Evolutionary conservation across 1,140 invertebrate genomes (phyloP).

Genomic region (Formica selysi): DNA sequence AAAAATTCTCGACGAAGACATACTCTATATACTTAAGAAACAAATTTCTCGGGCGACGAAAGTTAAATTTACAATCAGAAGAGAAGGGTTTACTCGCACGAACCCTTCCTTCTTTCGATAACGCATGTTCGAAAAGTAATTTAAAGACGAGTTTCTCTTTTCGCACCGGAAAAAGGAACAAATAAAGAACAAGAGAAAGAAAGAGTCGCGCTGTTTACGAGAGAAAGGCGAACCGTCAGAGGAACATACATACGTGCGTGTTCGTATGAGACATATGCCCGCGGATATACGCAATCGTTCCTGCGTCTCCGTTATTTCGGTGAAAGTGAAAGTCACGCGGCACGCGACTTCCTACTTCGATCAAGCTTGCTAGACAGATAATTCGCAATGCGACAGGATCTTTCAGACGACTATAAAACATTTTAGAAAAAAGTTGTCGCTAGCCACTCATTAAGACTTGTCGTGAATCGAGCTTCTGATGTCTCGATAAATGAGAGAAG

Average conservation of each 20-base stretch:
- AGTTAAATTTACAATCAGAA: not conserved
- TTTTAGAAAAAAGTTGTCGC: not conserved
- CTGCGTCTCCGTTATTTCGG: constrained; percentile 81
- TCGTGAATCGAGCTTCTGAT: not conserved
- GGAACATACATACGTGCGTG: constrained; percentile 12
- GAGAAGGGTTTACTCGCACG: constrained; percentile 18
- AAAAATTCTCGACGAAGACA: not conserved
- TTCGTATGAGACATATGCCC: constrained; percentile 56
- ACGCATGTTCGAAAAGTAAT: constrained; percentile 50
- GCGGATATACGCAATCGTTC: constrained; percentile 54
- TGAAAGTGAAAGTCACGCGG: constrained; percentile 83
- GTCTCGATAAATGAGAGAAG: not conserved
- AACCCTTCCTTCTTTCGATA: constrained; percentile 26
- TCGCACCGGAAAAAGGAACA: constrained; percentile 32
- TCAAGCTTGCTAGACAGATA: constrained; percentile 59
- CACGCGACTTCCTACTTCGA: constrained; percentile 72
- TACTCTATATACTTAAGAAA: not conserved
- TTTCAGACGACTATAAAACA: constrained; percentile 8
- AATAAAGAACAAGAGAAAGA: constrained; percentile 70
- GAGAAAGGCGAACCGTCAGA: constrained; percentile 54
- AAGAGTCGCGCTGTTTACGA: constrained; percentile 59
- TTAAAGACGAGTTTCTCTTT: constrained; percentile 70
- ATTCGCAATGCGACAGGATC: constrained; percentile 40
- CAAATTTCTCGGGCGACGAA: not conserved
- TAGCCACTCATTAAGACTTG: not conserved